A percentile compares a stretch with the other conserved stretches of the same genome.
These are phyloP conservation scores for Teinopalpus imperialis DNA, from an alignment of 2,888 invertebrate species.

Conservation along the genomic window DNA sequence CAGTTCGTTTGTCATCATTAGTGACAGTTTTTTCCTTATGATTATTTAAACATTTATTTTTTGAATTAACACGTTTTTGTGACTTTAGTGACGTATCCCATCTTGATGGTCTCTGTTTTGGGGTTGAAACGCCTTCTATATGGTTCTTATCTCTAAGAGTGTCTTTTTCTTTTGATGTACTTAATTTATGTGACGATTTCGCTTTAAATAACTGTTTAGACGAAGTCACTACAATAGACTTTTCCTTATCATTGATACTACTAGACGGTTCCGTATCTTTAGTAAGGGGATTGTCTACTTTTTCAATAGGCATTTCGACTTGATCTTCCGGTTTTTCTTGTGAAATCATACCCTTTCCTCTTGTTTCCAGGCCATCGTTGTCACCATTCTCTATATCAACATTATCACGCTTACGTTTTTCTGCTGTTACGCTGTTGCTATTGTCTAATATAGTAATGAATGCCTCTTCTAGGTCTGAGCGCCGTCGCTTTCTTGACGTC, in stretches of 20 bases:
- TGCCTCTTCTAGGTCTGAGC: conserved; percentile 59
- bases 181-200: conserved; percentile 31
- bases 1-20: not conserved
- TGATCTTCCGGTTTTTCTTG: conserved; percentile 19
- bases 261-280: conserved; percentile 38
- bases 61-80: conserved; percentile 48
- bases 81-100: conserved; percentile 31
- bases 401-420: conserved; percentile 46
- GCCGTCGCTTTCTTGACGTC: conserved; percentile 56
- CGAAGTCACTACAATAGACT: conserved; percentile 35
- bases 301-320: conserved; percentile 23
- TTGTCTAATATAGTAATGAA: conserved; percentile 50
- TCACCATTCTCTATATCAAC: conserved; percentile 31
- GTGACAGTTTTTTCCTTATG: conserved; percentile 35
- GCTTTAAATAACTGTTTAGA: conserved; percentile 33
- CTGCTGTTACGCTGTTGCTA: conserved; percentile 29
- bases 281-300: conserved; percentile 18
- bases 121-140: conserved; percentile 24
- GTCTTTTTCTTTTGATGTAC: conserved; percentile 34
- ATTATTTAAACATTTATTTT: conserved; percentile 46
- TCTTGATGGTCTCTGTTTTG: conserved; percentile 28
- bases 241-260: conserved; percentile 37
- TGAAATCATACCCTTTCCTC: conserved; percentile 17
- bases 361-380: conserved; percentile 27
- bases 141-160: conserved; percentile 15